Conservation (phyloP, 2,888 invertebrate species). For the Hirtodrosophila trivittata region DNA sequence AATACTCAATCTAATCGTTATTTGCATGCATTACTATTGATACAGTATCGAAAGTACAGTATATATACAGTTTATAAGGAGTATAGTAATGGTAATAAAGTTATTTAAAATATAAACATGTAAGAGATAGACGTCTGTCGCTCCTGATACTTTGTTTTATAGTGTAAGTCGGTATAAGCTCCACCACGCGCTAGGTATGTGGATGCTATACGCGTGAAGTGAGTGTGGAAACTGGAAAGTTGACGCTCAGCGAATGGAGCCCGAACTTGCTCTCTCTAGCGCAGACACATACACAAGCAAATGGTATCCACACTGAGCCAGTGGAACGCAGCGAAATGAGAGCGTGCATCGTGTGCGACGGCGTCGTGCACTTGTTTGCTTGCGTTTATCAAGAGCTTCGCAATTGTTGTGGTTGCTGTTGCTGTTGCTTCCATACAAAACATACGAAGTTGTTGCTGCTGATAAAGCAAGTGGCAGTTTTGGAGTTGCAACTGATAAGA, state of each 20-base stretch:
- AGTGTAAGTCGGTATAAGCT: conserved; percentile 44
- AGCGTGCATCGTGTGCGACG: conserved; percentile 52
- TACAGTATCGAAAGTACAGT: no score
- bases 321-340: conserved; percentile 19
- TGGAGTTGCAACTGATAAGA: conserved; percentile 47
- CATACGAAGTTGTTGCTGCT: conserved; percentile 28
- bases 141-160: conserved; percentile 3
- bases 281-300: conserved; percentile 11
- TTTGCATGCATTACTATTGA: no score
- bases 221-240: conserved; percentile 62
- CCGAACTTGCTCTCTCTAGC: conserved; percentile 12
- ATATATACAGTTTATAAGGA: no score
- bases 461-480: conserved; percentile 45
- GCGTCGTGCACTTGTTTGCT: conserved; percentile 67
- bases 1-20: no score
- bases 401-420: conserved; percentile 29
- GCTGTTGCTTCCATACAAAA: conserved; percentile 11
- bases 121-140: no score
- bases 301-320: conserved; percentile 44
- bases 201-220: conserved; percentile 27
- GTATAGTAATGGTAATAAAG: background rate
- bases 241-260: conserved; percentile 13
- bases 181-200: conserved; percentile 57
- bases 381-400: conserved; percentile 45
- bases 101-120: background rate